Base-by-base conservation (phyloP, 2,113 vertebrate species). In the Polypterus senegalus region DNA sequence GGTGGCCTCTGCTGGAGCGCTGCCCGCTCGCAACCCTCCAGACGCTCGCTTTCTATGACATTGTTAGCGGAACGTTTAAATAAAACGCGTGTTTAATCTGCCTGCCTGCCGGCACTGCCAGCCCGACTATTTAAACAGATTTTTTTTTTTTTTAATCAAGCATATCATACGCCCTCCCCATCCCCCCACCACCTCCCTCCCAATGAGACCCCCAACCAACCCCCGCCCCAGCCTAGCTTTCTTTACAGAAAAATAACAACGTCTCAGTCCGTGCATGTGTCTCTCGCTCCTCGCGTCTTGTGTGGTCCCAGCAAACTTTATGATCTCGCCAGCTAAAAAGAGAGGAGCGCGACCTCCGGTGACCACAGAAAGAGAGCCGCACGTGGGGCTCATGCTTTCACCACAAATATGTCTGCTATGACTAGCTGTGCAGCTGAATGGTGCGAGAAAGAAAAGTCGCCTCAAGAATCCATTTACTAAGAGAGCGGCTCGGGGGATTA, bases 321-420 rank as follows among this genome's bases (percentile, higher is more conserved):
- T 97, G 94, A 98, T 98, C 97, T 98, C 97, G 97, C 97, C 94
- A 97, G 92, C 91, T 93, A 95, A 92, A 97, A 93, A 92, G 92
- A 93, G 92, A 91, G 91, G 95, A 97, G 92, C 94, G 87, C 91
- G 93, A 97, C 96, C 96, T 92, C 94, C 92, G 91, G 92, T 92
- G 92, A 93, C 93, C 94, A 93, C 92, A 97, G 93, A 98, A 91
- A 92, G 92, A 92, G 92, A 91, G 90, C 90, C 89, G 93, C 96
- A 95, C 95, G 93, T 96, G 94, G 93, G 93, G 93, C 97, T 96
- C 92, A 97, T 97, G 92, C 94, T 93, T 94, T 94, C 92, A 93
- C 92, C 96, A 91, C 94, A 97, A 95, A 97, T 96, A 98, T 94
- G 91, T 95, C 91, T 94, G 93, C 92, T 93, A 96, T 94, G 92